phyloP scores from a whole-genome alignment of 2,888 invertebrate species.

The Stomorhina lunata region DNA sequence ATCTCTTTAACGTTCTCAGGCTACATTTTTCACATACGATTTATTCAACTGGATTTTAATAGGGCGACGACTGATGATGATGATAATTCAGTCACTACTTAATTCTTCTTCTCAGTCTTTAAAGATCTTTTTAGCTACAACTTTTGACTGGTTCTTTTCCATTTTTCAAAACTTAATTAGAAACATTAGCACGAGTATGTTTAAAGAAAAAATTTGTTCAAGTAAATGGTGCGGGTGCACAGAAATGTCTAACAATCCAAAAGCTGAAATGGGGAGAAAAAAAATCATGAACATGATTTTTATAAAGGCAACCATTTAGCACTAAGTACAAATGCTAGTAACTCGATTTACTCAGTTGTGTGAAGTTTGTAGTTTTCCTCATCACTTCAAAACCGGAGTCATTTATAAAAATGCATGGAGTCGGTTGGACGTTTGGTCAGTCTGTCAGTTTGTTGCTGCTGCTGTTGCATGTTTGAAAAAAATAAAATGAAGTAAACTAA shows the following conservation, averaged over 20 bases:
- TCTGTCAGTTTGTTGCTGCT: conserved; percentile 15
- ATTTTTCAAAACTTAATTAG: conserved; percentile 53
- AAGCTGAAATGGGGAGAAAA: background rate
- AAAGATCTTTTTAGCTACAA: no score
- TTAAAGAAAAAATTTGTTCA: conserved; percentile 42
- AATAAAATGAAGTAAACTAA: conserved; percentile 23
- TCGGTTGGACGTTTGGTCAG: background rate
- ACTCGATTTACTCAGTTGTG: background rate
- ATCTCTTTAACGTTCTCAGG: conserved; percentile 3
- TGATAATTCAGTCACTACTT: background rate
- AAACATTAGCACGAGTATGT: conserved; percentile 58
- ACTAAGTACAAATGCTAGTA: background rate
- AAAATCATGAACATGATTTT: background rate
- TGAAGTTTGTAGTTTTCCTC: conserved; percentile 22
- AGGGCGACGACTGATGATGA: conserved; percentile 22
- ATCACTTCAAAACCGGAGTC: conserved; percentile 2
- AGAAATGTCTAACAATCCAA: background rate
- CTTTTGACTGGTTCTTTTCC: conserved; percentile 7
- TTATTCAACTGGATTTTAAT: background rate
- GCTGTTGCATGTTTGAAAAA: no score
- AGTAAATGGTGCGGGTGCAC: conserved; percentile 58
- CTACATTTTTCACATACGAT: background rate
- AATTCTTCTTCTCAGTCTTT: conserved; percentile 2
- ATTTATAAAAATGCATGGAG: conserved; percentile 31
- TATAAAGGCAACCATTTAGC: conserved; percentile 1